Percentiles rank a stretch among this genome's conserved stretches.
phyloP scores from a whole-genome alignment of 2,888 invertebrate species.

The Metacarcinus magister region DNA sequence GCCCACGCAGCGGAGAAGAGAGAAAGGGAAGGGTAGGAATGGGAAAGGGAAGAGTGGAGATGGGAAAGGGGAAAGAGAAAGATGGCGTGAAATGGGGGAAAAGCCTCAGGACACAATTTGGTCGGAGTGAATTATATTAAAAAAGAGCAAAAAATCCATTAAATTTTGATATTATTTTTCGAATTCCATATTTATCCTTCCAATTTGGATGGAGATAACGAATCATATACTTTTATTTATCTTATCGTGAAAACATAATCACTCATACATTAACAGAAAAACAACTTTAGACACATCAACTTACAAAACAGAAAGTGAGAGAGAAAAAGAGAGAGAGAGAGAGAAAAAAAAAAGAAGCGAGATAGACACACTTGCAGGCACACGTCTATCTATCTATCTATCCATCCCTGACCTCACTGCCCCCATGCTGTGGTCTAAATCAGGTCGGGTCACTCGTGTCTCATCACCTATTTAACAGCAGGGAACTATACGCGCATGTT shows the following conservation, averaged over 20 bases:
- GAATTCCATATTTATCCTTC: neutral
- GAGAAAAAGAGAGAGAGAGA: neutral
- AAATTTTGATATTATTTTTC: neutral
- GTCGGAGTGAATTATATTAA: neutral
- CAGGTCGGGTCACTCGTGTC: neutral
- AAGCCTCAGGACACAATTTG: neutral
- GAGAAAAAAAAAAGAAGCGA: neutral
- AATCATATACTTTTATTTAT: neutral
- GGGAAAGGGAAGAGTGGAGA: neutral
- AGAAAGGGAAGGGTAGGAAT: constrained; percentile 11
- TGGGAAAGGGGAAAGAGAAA: neutral
- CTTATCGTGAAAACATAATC: neutral
- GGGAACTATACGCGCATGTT: neutral
- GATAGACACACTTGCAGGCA: neutral
- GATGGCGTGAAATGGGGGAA: neutral
- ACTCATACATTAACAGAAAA: neutral
- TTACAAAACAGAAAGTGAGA: neutral
- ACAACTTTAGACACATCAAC: neutral
- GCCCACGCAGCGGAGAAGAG: neutral
- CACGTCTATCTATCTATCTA: neutral
- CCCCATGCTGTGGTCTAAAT: neutral
- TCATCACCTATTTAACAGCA: neutral
- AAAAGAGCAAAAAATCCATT: constrained; percentile 30
- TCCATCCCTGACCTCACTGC: neutral
- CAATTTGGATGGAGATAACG: neutral